A percentile compares a stretch with the other conserved stretches of the same genome.
Evolutionary conservation across 2,888 invertebrate genomes (phyloP).

Genomic region (Agrochola circellaris): DNA sequence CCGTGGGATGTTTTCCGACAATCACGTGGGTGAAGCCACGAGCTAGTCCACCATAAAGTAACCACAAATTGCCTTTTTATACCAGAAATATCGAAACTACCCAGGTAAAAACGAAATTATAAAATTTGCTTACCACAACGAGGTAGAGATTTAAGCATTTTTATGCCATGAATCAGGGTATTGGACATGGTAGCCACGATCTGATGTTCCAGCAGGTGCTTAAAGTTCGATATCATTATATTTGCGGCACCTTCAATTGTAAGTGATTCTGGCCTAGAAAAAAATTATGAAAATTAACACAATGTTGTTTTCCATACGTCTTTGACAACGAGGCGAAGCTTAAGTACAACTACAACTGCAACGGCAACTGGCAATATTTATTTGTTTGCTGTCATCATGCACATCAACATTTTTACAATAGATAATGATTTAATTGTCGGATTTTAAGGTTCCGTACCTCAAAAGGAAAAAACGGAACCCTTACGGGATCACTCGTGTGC

Average conservation of each 20-base stretch:
- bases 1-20: no score
- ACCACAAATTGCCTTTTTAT: background rate
- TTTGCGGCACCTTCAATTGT: slow-evolving; percentile 82
- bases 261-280: slow-evolving; percentile 78
- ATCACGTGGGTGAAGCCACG: no score
- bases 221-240: slow-evolving; percentile 78
- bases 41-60: no score
- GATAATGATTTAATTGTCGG: background rate
- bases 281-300: background rate
- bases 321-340: background rate
- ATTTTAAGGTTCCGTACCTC: background rate
- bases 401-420: background rate
- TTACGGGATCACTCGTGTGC: no score
- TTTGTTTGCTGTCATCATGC: background rate
- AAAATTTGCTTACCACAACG: slow-evolving; percentile 75
- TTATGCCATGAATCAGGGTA: slow-evolving; percentile 73
- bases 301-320: background rate
- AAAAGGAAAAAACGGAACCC: no score
- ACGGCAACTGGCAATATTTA: background rate
- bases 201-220: slow-evolving; percentile 79
- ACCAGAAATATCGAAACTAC: background rate
- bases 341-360: no score
- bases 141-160: slow-evolving; percentile 72
- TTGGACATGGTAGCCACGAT: slow-evolving; percentile 79
- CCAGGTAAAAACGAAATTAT: background rate